Evolutionary conservation across 2,113 vertebrate species (phyloP), one percentile per base, ranked within the genome.

Genomic region (Lathamus discolor): DNA sequence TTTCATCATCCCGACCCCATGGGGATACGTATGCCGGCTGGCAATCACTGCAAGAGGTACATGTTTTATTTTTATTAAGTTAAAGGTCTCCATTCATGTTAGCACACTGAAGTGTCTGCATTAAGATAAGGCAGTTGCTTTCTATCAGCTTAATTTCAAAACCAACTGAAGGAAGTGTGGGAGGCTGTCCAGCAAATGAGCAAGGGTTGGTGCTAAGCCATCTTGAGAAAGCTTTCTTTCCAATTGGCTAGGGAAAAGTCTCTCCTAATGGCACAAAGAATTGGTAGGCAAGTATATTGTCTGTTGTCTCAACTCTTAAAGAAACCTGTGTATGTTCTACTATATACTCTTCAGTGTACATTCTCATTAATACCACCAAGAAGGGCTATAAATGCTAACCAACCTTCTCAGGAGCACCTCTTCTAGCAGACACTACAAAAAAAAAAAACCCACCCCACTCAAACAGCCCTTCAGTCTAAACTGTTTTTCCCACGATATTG

Each of bases 11-110:
- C 46, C 98, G 97, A 28, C 98, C 99, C 90, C 98, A 97, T 24
- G 98, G 95, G 66, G 99, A 99, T 10, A 99, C 97, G 0, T 98
- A 98, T 15, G 99, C 98, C 69, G 99, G 98, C 35, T 92, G 89
- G 91, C 99, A 99, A 29, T 99, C 99, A 51, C 99, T 99, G 97
- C 15, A 95, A 97, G 35, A 83, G 24, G 13, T 87, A 86, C 23
- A 16, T 6, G 14, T 64, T 43, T 77, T 25, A 17, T 14, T 54
- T 70, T 48, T 54, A 70, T 79, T 20, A 46, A 46, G 22, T 66
- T 52, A 41, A 75, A 72, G 8, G 70, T 52, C 27, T 90, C 67
- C 19, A 28, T 35, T 25, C 83, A 13, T 29, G 23, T 61, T 67
- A 82, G 46, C 39, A 88, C 24, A 39, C 27, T 35, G 29, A 55